phyloP scores from a whole-genome alignment of 1,140 invertebrate genomes.

The Drosophila chauvacae region DNA sequence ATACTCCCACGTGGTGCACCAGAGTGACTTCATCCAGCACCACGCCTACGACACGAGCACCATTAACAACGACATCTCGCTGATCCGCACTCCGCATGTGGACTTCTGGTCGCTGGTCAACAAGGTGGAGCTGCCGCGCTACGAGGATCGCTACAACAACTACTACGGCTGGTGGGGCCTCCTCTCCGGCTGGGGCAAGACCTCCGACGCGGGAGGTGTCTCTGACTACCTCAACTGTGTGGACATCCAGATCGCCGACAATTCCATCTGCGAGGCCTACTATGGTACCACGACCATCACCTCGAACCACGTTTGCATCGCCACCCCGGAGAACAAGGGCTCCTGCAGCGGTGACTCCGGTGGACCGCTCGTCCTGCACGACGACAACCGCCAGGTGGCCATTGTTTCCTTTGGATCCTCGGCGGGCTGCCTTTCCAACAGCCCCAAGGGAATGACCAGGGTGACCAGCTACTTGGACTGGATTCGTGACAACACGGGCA shows the following conservation, averaged over 20 bases:
- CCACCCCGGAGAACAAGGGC: slow-evolving; percentile 45
- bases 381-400: slow-evolving; percentile 83
- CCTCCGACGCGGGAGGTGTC: slow-evolving; percentile 18
- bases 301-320: slow-evolving; percentile 55
- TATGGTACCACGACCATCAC: slow-evolving; percentile 35
- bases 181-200: slow-evolving; percentile 53
- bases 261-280: slow-evolving; percentile 27
- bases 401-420: slow-evolving; percentile 79
- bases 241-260: slow-evolving; percentile 39
- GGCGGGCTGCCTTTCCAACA: slow-evolving; percentile 64
- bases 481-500: slow-evolving; percentile 77
- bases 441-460: slow-evolving; percentile 85
- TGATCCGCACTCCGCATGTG: slow-evolving; percentile 42
- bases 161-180: slow-evolving; percentile 44
- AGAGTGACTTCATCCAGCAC: slow-evolving; percentile 26
- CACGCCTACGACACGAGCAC: slow-evolving; percentile 15
- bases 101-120: slow-evolving; percentile 48
- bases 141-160: slow-evolving; percentile 32
- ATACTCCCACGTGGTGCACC: slow-evolving; percentile 16
- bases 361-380: slow-evolving; percentile 85
- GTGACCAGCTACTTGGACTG: slow-evolving; percentile 86
- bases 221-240: slow-evolving; percentile 38
- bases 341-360: slow-evolving; percentile 85
- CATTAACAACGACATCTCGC: slow-evolving; percentile 42
- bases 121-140: slow-evolving; percentile 51